Evolutionary conservation across 2,888 invertebrate genomes (phyloP).

Genomic region (Baronia brevicornis): DNA sequence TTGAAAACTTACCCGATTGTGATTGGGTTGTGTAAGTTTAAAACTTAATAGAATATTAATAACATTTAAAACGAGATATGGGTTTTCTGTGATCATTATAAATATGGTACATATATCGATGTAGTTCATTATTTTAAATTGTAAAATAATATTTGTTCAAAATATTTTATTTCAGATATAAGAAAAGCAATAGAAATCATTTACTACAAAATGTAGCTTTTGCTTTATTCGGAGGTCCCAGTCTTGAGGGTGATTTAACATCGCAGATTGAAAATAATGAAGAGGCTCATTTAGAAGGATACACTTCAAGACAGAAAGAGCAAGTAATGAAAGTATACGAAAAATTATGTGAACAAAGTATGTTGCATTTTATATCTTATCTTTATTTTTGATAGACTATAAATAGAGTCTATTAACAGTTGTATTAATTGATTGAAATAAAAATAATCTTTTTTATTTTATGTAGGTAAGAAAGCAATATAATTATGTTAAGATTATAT

Average conservation of each 20-base stretch:
- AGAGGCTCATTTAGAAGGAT: constrained; percentile 51
- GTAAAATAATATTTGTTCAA: too few relatives aligned
- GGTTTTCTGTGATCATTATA: too few relatives aligned
- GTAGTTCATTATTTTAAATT: too few relatives aligned
- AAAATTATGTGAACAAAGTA: constrained; percentile 64
- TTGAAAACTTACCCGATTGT: constrained; percentile 72
- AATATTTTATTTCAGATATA: constrained; percentile 60
- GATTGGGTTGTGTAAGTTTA: constrained; percentile 69
- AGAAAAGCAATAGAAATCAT: constrained; percentile 58
- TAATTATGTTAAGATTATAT: too few relatives aligned
- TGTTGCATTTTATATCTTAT: constrained; percentile 23
- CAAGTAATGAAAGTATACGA: constrained; percentile 57
- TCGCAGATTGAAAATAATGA: constrained; percentile 26
- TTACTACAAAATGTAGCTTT: constrained; percentile 74
- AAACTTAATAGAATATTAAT: too few relatives aligned
- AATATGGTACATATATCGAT: too few relatives aligned
- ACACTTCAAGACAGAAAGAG: constrained; percentile 52
- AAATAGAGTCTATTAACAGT: too few relatives aligned
- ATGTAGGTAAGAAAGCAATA: too few relatives aligned
- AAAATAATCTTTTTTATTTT: background rate
- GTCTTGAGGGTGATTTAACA: constrained; percentile 49
- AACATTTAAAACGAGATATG: too few relatives aligned
- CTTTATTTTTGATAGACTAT: background rate
- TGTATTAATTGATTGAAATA: background rate
- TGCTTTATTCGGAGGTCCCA: constrained; percentile 72